Base-by-base conservation (phyloP, 2,113 vertebrate species). In the Proteles cristata region DNA sequence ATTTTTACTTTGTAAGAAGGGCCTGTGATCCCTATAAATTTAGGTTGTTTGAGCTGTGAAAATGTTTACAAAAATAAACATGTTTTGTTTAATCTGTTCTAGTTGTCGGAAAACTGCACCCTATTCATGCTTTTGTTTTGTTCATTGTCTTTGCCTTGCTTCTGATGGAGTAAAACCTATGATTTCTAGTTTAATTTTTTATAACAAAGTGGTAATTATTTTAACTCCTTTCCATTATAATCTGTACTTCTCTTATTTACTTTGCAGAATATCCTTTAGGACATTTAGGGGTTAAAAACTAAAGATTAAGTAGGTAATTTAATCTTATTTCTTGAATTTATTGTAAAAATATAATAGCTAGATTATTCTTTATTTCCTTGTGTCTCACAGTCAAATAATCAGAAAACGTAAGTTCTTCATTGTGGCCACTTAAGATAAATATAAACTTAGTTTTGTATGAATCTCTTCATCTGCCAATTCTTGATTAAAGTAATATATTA, bases 11-110 rank as follows among this genome's bases (percentile, higher is more conserved):
- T 92, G 50, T 96, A 31, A 85, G 85, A 94, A 95, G 28, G 48
- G 83, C 63, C 58, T 94, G 31, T 94, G 93, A 94, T 86, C 69
- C 74, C 43, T 94, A 91, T 96, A 94, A 94, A 90, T 95, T 87
- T 97, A 90, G 76, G 58, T 80, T 95, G 53, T 77, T 96, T 92
- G 84, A 97, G n/a, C 80, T 95, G 81, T 97, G 94, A 95, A 91
- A 93, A 80, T 94, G 61, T 91, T 97, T 96, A 33, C 48, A 95
- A 94, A 98, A 97, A 93, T 94, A 97, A 96, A 94, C 83, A 95
- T 50, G 63, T 33, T 94, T 95, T 98, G 88, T 97, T 90, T 84
- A 93, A 90, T 90, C 81, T 97, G 45, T 83, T 68, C 48, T 58
- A 55, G 88, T 79, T 96, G 80, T 93, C 2, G 1, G 71, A 94